These are phyloP conservation scores for Neoniphon sammara DNA, from an alignment of 2,797 vertebrate species.

Conservation along the genomic window DNA sequence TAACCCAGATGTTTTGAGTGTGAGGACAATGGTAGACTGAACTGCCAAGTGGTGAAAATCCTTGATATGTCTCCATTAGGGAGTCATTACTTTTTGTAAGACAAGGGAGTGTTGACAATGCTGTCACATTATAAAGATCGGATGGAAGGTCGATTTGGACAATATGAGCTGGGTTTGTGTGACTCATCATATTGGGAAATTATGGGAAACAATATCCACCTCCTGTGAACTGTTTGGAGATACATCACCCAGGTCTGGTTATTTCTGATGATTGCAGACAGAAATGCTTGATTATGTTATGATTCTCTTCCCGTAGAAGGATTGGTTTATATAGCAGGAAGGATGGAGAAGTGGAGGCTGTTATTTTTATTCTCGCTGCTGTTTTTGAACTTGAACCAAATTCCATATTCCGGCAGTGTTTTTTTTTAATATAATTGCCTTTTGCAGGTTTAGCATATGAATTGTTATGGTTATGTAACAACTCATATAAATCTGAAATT, in stretches of 20 bases:
- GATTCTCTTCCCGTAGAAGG: constrained; percentile 24
- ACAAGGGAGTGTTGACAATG: constrained; percentile 51
- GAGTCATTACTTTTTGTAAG: constrained; percentile 48
- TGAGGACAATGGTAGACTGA: constrained; percentile 59
- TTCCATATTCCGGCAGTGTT: not conserved
- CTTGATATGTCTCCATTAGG: constrained; percentile 58
- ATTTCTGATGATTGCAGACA: constrained; percentile 9
- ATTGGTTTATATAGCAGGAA: constrained; percentile 14
- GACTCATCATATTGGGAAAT: constrained; percentile 24
- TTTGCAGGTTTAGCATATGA: constrained; percentile 11
- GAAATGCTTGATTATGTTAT: constrained; percentile 17
- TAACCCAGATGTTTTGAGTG: constrained; percentile 65
- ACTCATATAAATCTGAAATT: not conserved
- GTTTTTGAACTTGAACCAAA: constrained; percentile 20
- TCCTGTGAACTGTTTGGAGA: not conserved
- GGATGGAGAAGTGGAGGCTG: constrained; percentile 15
- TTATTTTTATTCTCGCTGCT: constrained; percentile 5
- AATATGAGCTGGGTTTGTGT: not conserved
- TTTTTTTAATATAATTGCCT: not conserved
- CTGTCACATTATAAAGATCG: constrained; percentile 26
- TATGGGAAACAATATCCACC: not conserved
- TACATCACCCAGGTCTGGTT: not conserved
- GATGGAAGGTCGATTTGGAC: constrained; percentile 3
- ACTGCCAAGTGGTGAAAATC: constrained; percentile 56
- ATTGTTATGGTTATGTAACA: constrained; percentile 26